These are phyloP conservation scores for Acleris emargana DNA, from an alignment of 2,888 invertebrate genomes.

Conservation along the genomic window DNA sequence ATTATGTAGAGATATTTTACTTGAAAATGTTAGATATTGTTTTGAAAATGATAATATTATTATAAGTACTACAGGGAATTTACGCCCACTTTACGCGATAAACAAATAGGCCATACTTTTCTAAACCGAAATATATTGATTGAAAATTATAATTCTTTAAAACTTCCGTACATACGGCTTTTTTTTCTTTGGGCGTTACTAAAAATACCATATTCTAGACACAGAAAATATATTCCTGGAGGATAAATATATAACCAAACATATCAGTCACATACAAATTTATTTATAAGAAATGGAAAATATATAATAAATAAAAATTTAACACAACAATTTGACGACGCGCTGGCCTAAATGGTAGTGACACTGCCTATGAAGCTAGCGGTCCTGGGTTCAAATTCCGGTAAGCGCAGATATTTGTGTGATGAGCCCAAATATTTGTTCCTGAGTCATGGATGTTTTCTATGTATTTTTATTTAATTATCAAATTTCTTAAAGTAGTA, in stretches of 20 bases:
- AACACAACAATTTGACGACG: background rate
- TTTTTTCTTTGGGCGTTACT: background rate
- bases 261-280: background rate
- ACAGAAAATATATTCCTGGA: background rate
- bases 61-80: too few species aligned
- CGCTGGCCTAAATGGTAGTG: too few species aligned
- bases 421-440: too few species aligned
- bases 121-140: background rate
- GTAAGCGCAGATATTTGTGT: too few species aligned
- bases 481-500: background rate
- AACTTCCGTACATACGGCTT: background rate
- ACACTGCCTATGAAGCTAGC: too few species aligned
- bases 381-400: too few species aligned
- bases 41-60: too few species aligned
- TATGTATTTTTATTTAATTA: too few species aligned
- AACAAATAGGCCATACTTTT: background rate
- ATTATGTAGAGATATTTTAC: too few species aligned
- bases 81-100: too few species aligned
- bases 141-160: slow-evolving; percentile 1
- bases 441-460: too few species aligned
- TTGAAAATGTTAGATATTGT: too few species aligned
- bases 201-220: background rate
- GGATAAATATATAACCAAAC: background rate
- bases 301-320: background rate
- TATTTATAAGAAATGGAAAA: background rate